These are phyloP conservation scores for Vipera ursinii DNA, from an alignment of 2,797 vertebrate species.

Conservation along the genomic window DNA sequence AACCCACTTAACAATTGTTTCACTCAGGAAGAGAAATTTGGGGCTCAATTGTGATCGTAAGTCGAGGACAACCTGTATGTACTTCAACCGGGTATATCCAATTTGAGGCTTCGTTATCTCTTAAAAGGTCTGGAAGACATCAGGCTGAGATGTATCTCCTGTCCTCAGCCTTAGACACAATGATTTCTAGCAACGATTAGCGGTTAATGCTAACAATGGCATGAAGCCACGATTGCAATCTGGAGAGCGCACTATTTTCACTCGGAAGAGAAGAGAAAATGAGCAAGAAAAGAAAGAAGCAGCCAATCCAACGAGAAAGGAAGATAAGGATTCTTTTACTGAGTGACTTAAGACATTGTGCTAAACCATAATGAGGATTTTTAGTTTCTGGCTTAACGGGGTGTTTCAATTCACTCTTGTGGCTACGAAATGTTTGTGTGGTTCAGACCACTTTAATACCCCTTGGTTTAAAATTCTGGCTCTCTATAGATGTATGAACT, in stretches of 20 bases:
- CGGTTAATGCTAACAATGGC: neutral
- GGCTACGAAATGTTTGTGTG: neutral
- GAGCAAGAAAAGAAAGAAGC: neutral
- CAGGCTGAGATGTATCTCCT: neutral
- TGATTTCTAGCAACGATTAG: neutral
- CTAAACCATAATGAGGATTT: neutral
- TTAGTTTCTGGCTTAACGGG: neutral
- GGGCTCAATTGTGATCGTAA: neutral
- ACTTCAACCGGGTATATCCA: neutral
- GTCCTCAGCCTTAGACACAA: neutral
- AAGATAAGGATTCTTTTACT: neutral
- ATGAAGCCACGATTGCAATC: neutral
- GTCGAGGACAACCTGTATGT: neutral
- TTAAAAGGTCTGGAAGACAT: neutral
- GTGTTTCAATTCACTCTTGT: neutral
- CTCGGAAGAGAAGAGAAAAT: neutral
- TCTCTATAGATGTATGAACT: neutral
- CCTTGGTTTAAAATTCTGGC: neutral
- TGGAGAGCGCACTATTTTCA: neutral
- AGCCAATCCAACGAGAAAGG: neutral
- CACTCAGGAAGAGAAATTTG: neutral
- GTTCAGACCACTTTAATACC: neutral
- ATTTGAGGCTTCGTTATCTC: neutral
- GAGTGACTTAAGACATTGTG: neutral
- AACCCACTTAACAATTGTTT: neutral